Percentiles rank a stretch among this genome's conserved stretches.
Conservation (phyloP, 2,797 vertebrate species). For the Centropyge bicolor region DNA sequence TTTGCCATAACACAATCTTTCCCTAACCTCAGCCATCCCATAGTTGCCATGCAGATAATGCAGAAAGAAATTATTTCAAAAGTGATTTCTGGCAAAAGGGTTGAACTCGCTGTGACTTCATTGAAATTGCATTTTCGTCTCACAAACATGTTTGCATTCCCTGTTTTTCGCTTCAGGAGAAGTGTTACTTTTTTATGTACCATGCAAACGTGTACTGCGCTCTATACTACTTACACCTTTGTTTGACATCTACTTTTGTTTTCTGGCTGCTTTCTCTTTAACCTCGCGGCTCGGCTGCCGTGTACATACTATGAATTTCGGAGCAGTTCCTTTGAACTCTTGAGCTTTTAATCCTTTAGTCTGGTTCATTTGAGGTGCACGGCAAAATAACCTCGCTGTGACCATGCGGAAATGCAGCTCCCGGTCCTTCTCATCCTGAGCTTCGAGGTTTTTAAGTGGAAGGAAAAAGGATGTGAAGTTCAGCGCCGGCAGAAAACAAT, state of each 20-base stretch:
- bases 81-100: too few relatives aligned
- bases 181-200: neutral
- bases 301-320: slow-evolving; percentile 12
- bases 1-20: too few relatives aligned
- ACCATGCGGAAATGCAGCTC: slow-evolving; percentile 15
- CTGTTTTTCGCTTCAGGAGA: neutral
- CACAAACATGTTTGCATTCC: neutral
- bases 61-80: too few relatives aligned
- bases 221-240: neutral
- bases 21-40: too few relatives aligned
- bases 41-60: too few relatives aligned
- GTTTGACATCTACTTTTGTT: neutral
- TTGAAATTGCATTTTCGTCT: too few relatives aligned
- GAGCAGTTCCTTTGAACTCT: slow-evolving; percentile 32
- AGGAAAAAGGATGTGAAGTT: neutral
- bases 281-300: neutral
- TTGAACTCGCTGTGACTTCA: too few relatives aligned
- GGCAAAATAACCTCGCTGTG: slow-evolving; percentile 5
- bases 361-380: slow-evolving; percentile 25
- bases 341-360: slow-evolving; percentile 29
- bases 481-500: neutral
- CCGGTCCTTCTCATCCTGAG: neutral
- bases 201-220: neutral
- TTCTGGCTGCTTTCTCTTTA: neutral
- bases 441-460: neutral